phyloP scores from a whole-genome alignment of 2,113 vertebrate species.

The Lagopus leucura region DNA sequence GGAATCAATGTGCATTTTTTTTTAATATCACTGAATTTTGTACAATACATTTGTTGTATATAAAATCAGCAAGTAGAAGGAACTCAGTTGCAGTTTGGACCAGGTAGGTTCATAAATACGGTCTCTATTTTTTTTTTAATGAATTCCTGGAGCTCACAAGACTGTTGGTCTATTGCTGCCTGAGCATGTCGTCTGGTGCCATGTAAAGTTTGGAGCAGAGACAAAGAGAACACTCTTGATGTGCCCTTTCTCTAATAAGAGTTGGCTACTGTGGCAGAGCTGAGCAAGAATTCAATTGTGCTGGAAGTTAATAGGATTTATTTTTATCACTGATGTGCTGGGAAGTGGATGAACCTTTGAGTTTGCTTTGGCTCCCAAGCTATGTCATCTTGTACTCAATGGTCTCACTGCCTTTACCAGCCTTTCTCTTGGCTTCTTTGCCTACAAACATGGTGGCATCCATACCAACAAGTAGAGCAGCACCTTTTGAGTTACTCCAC shows the following conservation, averaged over 20 bases:
- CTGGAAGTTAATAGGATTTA: constrained; percentile 34
- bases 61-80: background rate
- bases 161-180: background rate
- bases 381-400: background rate
- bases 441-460: accelerated
- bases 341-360: background rate
- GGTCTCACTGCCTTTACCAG: background rate
- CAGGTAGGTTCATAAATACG: background rate
- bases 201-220: background rate
- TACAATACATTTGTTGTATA: accelerated
- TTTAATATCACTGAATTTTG: background rate
- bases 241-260: background rate
- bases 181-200: background rate
- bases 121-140: background rate
- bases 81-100: background rate
- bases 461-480: background rate
- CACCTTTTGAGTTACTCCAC: background rate
- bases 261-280: background rate
- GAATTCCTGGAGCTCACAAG: background rate
- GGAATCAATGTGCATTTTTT: constrained; percentile 5
- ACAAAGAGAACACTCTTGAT: accelerated
- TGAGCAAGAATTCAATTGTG: background rate
- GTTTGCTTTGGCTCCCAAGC: background rate
- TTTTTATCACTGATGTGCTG: constrained; percentile 11
- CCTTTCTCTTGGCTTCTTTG: background rate